These are phyloP conservation scores for Tiliacea aurago DNA, from an alignment of 2,888 invertebrate genomes.

Conservation along the genomic window DNA sequence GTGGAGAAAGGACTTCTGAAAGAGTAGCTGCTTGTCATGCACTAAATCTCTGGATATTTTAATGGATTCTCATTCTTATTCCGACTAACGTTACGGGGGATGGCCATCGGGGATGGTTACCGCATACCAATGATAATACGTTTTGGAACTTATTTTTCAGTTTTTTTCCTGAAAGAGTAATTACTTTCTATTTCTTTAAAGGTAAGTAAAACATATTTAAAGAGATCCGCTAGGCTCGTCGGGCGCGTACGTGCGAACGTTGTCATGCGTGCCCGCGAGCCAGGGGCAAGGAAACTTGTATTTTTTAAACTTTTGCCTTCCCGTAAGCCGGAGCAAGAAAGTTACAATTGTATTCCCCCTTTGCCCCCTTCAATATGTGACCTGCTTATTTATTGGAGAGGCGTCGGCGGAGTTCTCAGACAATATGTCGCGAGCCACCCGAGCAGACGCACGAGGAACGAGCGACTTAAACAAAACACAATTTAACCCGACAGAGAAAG, in stretches of 20 bases:
- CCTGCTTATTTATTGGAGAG: conserved; percentile 90
- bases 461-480: conserved; percentile 86
- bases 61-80: conserved; percentile 87
- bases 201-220: conserved; percentile 49
- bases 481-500: conserved; percentile 82
- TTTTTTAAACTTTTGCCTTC: conserved; percentile 90
- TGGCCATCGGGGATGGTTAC: conserved; percentile 76
- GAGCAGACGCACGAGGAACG: conserved; percentile 80
- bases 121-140: conserved; percentile 79
- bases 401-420: conserved; percentile 89
- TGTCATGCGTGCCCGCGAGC: conserved; percentile 75
- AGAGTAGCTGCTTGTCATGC: conserved; percentile 81
- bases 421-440: conserved; percentile 88
- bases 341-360: conserved; percentile 90
- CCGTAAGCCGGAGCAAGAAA: conserved; percentile 86
- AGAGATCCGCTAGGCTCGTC: conserved; percentile 55
- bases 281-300: conserved; percentile 84
- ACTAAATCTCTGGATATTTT: conserved; percentile 82
- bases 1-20: conserved; percentile 68
- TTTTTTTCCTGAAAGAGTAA: conserved; percentile 40
- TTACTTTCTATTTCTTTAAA: conserved; percentile 43
- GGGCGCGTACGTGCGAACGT: conserved; percentile 77
- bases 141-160: conserved; percentile 60
- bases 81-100: conserved; percentile 79
- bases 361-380: conserved; percentile 90